Conservation (phyloP, 2,797 vertebrate genomes). For the Myotis planiceps region DNA sequence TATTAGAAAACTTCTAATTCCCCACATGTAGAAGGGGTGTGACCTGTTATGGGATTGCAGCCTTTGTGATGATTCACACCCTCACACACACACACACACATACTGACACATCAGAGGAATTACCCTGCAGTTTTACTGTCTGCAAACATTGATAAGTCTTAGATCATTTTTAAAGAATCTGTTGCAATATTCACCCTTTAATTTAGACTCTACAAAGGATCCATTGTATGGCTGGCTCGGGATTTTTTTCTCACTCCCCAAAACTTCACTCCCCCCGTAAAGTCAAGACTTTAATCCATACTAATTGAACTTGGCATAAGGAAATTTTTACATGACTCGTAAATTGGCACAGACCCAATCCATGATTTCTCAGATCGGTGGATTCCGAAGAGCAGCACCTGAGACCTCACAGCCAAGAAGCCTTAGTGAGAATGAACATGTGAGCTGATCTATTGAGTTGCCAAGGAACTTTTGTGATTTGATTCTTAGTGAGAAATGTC, state of each 20-base stretch:
- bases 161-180: neutral
- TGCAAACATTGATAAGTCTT: neutral
- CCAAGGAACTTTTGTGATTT: slow-evolving; percentile 17
- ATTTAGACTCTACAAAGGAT: slow-evolving; percentile 15
- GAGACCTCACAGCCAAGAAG: neutral
- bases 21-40: neutral
- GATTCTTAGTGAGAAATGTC: slow-evolving; percentile 4
- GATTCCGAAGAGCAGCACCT: neutral
- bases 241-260: neutral
- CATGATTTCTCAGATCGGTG: neutral
- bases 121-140: neutral
- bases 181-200: neutral
- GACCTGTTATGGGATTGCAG: slow-evolving; percentile 19
- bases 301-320: slow-evolving; percentile 6
- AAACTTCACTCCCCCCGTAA: slow-evolving; percentile 4
- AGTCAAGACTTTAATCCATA: slow-evolving; percentile 39
- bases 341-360: neutral
- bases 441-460: neutral
- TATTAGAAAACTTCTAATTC: slow-evolving; percentile 57
- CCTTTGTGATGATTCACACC: neutral
- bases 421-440: neutral
- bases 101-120: neutral
- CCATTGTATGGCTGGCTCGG: neutral
- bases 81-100: neutral
- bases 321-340: neutral